Conservation (phyloP, 2,888 invertebrate species). For the Drosophila lutescens region DNA sequence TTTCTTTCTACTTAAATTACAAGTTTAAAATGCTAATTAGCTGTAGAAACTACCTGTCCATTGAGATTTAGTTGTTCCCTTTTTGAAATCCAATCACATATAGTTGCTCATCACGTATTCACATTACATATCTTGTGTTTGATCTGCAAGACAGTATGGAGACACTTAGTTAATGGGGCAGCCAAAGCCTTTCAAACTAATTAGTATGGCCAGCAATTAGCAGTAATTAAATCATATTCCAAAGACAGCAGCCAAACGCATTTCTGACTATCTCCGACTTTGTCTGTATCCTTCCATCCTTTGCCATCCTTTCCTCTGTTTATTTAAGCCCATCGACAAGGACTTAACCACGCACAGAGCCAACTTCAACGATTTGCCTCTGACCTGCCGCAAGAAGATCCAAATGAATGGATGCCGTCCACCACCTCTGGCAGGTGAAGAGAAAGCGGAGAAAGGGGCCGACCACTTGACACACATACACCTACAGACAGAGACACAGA, state of each 20-base stretch:
- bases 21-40: neutral
- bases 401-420: conserved; percentile 61
- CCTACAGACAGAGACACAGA: conserved; percentile 45
- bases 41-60: neutral
- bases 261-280: conserved; percentile 2
- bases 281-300: conserved; percentile 3
- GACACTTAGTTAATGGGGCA: neutral
- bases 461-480: conserved; percentile 73
- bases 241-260: conserved; percentile 39
- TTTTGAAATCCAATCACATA: conserved; percentile 4
- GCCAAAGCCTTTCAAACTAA: conserved; percentile 43
- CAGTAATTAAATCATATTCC: conserved; percentile 73
- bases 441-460: conserved; percentile 26
- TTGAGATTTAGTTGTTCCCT: neutral
- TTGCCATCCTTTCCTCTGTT: conserved; percentile 35
- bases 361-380: conserved; percentile 68
- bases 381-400: conserved; percentile 61
- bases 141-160: neutral
- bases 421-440: conserved; percentile 10
- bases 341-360: conserved; percentile 63
- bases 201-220: conserved; percentile 64
- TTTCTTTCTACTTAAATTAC: neutral
- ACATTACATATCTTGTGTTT: conserved; percentile 12
- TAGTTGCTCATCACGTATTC: neutral
- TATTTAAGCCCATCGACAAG: conserved; percentile 59